Percentiles rank a stretch among this genome's conserved stretches.
Evolutionary conservation across 2,113 vertebrate species (phyloP).

Genomic region (Cavia aperea): DNA sequence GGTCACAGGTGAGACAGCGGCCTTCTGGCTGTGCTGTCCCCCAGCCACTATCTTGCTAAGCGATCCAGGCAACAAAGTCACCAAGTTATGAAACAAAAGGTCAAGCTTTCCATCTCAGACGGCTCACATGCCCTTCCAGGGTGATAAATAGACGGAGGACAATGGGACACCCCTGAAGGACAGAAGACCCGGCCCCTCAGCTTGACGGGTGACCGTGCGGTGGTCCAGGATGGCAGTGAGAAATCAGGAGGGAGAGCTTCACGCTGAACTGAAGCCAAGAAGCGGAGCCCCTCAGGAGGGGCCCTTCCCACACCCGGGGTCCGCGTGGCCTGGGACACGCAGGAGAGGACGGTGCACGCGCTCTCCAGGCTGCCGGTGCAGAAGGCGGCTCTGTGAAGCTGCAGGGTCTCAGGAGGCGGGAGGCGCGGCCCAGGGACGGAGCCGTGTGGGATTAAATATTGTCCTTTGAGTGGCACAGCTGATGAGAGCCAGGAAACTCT

Average conservation of each 20-base stretch:
- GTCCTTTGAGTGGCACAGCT: slow-evolving; percentile 34
- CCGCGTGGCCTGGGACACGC: not conserved
- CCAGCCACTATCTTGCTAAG: not conserved
- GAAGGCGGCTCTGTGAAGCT: not conserved
- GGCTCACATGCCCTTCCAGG: not conserved
- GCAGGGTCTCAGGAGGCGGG: not conserved
- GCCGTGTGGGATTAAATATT: slow-evolving; percentile 24
- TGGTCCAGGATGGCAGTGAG: not conserved
- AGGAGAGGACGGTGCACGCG: not conserved
- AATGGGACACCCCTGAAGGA: not conserved
- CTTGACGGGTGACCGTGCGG: fast-evolving
- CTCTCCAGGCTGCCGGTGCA: not conserved
- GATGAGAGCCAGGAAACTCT: slow-evolving; percentile 54
- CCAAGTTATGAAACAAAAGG: not conserved
- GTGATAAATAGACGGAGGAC: not conserved
- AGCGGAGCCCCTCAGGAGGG: not conserved
- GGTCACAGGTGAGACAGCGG: not conserved
- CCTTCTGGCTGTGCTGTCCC: no score
- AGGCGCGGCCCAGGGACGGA: not conserved
- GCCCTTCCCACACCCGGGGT: no score
- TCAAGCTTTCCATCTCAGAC: not conserved
- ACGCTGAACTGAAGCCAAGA: not conserved
- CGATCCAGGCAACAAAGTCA: not conserved
- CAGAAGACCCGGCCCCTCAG: not conserved
- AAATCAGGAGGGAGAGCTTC: not conserved